Percentiles rank a stretch among this genome's conserved stretches.
Conservation (phyloP, 2,888 invertebrate species). For the Tineola bisselliella region DNA sequence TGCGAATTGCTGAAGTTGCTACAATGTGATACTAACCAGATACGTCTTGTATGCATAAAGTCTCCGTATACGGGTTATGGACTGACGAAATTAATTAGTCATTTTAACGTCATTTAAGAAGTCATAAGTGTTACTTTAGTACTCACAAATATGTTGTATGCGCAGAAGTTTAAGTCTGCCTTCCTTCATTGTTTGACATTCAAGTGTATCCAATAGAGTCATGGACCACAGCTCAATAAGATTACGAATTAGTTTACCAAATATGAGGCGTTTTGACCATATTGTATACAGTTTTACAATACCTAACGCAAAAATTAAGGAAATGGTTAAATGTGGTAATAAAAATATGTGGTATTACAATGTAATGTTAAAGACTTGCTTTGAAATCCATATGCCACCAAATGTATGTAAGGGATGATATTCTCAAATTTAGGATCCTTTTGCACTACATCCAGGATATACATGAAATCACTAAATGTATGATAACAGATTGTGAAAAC, state of each 20-base stretch:
- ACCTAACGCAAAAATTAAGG: slow-evolving; percentile 23
- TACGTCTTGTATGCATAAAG: too few relatives aligned
- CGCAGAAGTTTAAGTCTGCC: slow-evolving; percentile 40
- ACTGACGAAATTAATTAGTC: too few relatives aligned
- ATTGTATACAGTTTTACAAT: slow-evolving; percentile 46
- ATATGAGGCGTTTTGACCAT: slow-evolving; percentile 52
- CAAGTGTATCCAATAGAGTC: slow-evolving; percentile 34
- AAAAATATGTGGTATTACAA: slow-evolving; percentile 15
- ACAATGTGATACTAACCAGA: too few relatives aligned
- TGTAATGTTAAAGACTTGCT: slow-evolving; percentile 34
- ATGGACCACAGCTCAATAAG: slow-evolving; percentile 52
- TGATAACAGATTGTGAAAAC: slow-evolving; percentile 46
- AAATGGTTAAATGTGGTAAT: not conserved
- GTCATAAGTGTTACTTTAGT: not conserved
- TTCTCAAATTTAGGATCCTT: slow-evolving; percentile 55
- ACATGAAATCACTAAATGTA: slow-evolving; percentile 50
- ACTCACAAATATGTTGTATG: slow-evolving; percentile 42
- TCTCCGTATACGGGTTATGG: too few relatives aligned
- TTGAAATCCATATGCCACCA: slow-evolving; percentile 54
- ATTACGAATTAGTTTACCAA: slow-evolving; percentile 40
- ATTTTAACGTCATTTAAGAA: not conserved
- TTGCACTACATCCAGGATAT: slow-evolving; percentile 45
- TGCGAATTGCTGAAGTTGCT: too few relatives aligned
- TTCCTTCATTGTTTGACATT: slow-evolving; percentile 36
- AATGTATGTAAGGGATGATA: slow-evolving; percentile 56